Base-by-base conservation (phyloP, 2,888 invertebrate species). In the Papilio protenor region DNA sequence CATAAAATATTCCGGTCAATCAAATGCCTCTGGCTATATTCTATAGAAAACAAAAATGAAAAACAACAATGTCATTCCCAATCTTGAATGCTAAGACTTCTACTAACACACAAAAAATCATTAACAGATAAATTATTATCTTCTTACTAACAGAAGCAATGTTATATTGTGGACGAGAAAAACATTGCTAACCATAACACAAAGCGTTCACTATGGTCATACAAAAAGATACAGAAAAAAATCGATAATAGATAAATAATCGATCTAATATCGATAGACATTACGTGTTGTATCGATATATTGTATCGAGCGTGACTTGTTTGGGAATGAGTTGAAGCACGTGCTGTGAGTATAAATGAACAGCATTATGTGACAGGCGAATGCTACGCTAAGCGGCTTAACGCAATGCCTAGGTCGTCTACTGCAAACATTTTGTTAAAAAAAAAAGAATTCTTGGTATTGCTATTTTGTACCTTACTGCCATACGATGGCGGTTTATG, bases 281-380 rank as follows among this genome's bases (percentile, higher is more conserved):
- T 72, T 57, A 75, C 78, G 82, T 82, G 82, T 86, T 84, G 84
- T 84, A 83, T 84, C 83, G 87, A 88, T 88, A 89, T 90, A 86
- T 83, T 80, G 78, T 77, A 83, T 80, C 81, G 82, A 79, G 81
- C 88, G 86, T 85, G 89, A 88, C 85, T 86, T 86, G 91, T 87
- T 88, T 90, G 85, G 84, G 85, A 87, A 90, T 83, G 81, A 78
- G 76, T 71, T 76, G 79, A 76, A 71, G 84, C 84, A 84, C 90
- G 87, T 88, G 89, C 85, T 80, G 73, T 66, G 89, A 87, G 85
- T 90, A 84, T 84, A 81, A 79, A 88, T 55, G 45, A 45, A 74
- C 61, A 27, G 21, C 23, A 71, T 72, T 61, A 75, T 75, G 75
- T 64, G 75, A 71, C 74, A 59, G 23, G 57, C 69, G 69, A 69